Evolutionary conservation across 2,113 vertebrate species (phyloP).

Genomic region (Pungitius pungitius): DNA sequence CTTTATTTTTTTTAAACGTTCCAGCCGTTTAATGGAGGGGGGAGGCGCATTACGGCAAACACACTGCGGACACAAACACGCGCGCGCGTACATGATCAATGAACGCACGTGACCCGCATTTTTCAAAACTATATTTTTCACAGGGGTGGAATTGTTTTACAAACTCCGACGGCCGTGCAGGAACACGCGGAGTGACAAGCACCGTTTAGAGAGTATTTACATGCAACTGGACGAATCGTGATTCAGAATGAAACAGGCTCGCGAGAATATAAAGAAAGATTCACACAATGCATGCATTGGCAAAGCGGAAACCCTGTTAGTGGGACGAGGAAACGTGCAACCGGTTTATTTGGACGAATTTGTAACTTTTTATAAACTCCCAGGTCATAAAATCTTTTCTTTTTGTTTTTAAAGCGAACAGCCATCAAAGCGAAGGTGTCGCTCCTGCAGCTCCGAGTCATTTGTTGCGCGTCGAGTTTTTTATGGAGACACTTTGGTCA

Average conservation of each 20-base stretch:
- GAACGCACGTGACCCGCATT: not conserved
- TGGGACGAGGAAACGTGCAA: not conserved
- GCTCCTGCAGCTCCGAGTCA: slow-evolving; percentile 43
- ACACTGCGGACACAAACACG: not conserved
- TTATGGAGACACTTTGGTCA: slow-evolving; percentile 70
- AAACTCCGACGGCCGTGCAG: not conserved
- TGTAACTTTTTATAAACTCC: not conserved
- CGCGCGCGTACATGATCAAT: not conserved
- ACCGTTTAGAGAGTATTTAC: not conserved
- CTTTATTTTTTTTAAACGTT: not conserved
- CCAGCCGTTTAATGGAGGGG: no score
- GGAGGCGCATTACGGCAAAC: no score
- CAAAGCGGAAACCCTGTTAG: not conserved
- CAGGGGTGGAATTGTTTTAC: not conserved
- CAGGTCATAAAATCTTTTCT: slow-evolving; percentile 1
- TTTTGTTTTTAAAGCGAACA: no score
- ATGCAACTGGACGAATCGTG: not conserved
- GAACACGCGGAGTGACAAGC: not conserved
- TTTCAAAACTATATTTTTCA: slow-evolving; percentile 9
- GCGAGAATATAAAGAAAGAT: not conserved
- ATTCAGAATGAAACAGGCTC: not conserved
- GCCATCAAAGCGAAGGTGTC: slow-evolving; percentile 12
- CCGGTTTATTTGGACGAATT: slow-evolving; percentile 10
- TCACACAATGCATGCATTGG: not conserved
- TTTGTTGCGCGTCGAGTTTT: slow-evolving; percentile 65